Evolutionary conservation across 2,797 vertebrate genomes (phyloP), one percentile per base, ranked within the genome.

Genomic region (Cossypha caffra): DNA sequence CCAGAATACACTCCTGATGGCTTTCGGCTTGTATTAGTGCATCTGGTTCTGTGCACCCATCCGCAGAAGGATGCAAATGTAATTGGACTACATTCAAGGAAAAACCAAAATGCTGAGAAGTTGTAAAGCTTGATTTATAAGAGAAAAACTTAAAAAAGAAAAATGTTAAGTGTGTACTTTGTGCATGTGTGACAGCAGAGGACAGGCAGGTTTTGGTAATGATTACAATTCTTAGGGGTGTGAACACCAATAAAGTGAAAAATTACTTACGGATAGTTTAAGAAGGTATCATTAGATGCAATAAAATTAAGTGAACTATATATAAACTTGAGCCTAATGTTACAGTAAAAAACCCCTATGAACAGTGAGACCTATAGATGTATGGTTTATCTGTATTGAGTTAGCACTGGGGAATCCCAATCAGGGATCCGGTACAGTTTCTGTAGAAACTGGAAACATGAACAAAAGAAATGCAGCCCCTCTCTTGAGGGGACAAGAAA

Each of bases 21-120:
- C 45, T 77, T 74, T 95, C 29, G 0, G 4, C 81, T 90, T 94
- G 38, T 86, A 96, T 92, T 91, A 89, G 31, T 90, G 48, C 81
- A 76, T 86, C 91, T 90, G 54, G n/a, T 84, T 92, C 69, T 86
- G 86, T 71, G 73, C 84, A 94, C 35, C 33, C 66, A n/a, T 87
- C 20, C 59, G 21, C 86, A 92, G 90, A 67, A 88, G 50, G 51
- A 78, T 86, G 61, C 67, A 92, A 85, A 79, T 88, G 84, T 79
- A 73, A 77, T 58, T 92, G 81, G 78, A 78, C 45, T 50, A 31
- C 11, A 1, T 79, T 95, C 95, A 94, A 80, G 48, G 68, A 50
- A 79, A 68, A 24, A 95, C 31, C 16, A 85, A 92, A 90, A 86
- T 79, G 57, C 63, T 90, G 54, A 63, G 57, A 75, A 89, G 59